Evolutionary conservation across 2,113 vertebrate species (phyloP), one percentile per base, ranked within the genome.

Genomic region (Lagopus muta): DNA sequence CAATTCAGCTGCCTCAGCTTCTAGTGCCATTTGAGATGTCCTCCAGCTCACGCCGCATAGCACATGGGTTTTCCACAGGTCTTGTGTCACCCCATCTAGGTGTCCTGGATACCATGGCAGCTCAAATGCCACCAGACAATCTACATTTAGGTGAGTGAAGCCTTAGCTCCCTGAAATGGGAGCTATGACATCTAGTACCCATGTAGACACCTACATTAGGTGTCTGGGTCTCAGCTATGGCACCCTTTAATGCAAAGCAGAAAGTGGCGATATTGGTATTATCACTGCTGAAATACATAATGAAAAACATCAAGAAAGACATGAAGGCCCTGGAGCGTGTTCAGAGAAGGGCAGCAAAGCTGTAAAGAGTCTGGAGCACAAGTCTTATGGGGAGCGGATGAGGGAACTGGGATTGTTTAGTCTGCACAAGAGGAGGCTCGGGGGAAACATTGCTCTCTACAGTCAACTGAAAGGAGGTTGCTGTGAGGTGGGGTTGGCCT

Each of bases 101-200:
- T 66, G 84, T 73, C 71, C 34, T 48, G 62, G 48, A 76, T 65
- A 52, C 34, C 13, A 4, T 4, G 55, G 54, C 27, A 66, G 72
- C 74, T 87, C 87, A 92, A 65, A 87, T 65, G 58, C 65, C 84
- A 57, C 45, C 15, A 65, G 57, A 20, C 34, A 91, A 52, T 34
- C 74, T 72, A 47, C 15, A 61, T 22, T 36, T n/a, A 47, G 64
- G 47, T 38, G 81, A 86, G 36, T 2, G 42, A 71, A 81, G 83
- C 34, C 34, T 73, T 66, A 70, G 38, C 7, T 65, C 38, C 88
- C 60, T 72, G 74, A 82, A 89, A 80, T 1, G 1, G 4, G 19
- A 69, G 47, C 43, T 78, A n/a, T 43, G 61, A 75, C 28, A 42
- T 13, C 52, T 32, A 62, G 18, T 47, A 84, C 61, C 32, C 8